Percentiles rank a stretch among this genome's conserved stretches.
Conservation (phyloP, 2,113 vertebrate genomes). For the Atlantisia rogersi region DNA sequence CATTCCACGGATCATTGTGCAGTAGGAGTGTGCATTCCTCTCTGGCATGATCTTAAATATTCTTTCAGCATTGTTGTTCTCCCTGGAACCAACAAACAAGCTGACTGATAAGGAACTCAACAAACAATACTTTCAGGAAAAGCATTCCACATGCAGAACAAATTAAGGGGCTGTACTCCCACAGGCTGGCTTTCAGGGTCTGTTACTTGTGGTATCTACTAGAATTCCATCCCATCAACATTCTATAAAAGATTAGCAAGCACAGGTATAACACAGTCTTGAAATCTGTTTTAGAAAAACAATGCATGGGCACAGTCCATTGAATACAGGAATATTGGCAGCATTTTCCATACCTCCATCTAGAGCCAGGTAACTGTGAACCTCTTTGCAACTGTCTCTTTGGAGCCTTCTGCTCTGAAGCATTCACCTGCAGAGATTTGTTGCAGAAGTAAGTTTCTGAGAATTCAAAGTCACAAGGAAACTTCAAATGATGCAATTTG, state of each 20-base stretch:
- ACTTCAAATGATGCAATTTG: not conserved
- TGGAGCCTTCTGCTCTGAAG: conserved; percentile 39
- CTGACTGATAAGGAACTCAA: not conserved
- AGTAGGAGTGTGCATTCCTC: conserved; percentile 83
- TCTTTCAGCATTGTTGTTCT: conserved; percentile 89
- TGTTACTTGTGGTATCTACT: not conserved
- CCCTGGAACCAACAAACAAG: conserved; percentile 46
- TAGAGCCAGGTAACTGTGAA: not conserved
- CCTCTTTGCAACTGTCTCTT: not conserved
- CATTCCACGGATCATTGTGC: conserved; percentile 92
- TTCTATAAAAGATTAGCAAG: not conserved
- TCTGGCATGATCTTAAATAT: conserved; percentile 92
- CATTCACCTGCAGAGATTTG: conserved; percentile 64
- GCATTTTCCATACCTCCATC: conserved; percentile 78
- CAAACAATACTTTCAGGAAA: not conserved
- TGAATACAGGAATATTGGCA: not conserved
- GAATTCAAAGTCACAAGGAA: not conserved
- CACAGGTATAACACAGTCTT: not conserved
- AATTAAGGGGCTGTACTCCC: not conserved
- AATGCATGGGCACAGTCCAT: not conserved
- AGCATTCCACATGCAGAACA: not conserved
- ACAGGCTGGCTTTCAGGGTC: not conserved
- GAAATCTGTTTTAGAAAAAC: not conserved
- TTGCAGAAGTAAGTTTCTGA: not conserved
- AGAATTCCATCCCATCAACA: not conserved